A percentile compares a stretch with the other conserved stretches of the same genome.
Evolutionary conservation across 2,797 vertebrate genomes (phyloP).

Genomic region (Passerculus sandwichensis): DNA sequence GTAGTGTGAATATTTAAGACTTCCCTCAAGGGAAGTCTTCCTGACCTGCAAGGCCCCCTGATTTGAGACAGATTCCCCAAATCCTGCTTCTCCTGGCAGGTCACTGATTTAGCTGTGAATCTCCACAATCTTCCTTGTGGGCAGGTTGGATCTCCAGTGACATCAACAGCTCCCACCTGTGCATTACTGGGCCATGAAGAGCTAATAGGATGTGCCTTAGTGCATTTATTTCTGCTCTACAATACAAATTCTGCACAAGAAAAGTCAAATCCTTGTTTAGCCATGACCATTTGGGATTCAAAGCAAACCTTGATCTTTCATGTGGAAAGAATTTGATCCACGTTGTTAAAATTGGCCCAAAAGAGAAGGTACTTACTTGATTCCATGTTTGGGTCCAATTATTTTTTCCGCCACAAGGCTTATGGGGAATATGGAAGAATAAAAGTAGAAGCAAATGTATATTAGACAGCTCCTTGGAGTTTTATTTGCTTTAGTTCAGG

Average conservation of each 20-base stretch:
- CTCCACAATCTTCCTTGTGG: neutral
- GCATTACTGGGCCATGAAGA: neutral
- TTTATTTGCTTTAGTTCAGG: slow-evolving; percentile 33
- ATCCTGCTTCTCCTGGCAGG: neutral
- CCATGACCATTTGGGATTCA: neutral
- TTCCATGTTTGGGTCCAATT: neutral
- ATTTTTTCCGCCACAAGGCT: neutral
- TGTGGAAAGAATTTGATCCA: neutral
- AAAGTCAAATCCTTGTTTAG: neutral
- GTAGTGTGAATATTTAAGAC: neutral
- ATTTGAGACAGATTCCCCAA: neutral
- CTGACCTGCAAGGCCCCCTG: neutral
- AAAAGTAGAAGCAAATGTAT: neutral
- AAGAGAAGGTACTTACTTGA: neutral
- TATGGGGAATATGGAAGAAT: neutral
- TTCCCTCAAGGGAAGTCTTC: neutral
- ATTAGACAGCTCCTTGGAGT: neutral
- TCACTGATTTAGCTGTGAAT: neutral
- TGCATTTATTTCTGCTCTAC: neutral
- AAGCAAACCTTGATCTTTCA: neutral
- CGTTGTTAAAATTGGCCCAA: neutral
- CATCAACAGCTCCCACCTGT: neutral
- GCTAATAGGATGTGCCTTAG: neutral
- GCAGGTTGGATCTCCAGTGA: fast-evolving
- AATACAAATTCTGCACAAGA: neutral